Evolutionary conservation across 2,888 invertebrate genomes (phyloP), one percentile per base, ranked within the genome.

Genomic region (Zeuzera pyrina): DNA sequence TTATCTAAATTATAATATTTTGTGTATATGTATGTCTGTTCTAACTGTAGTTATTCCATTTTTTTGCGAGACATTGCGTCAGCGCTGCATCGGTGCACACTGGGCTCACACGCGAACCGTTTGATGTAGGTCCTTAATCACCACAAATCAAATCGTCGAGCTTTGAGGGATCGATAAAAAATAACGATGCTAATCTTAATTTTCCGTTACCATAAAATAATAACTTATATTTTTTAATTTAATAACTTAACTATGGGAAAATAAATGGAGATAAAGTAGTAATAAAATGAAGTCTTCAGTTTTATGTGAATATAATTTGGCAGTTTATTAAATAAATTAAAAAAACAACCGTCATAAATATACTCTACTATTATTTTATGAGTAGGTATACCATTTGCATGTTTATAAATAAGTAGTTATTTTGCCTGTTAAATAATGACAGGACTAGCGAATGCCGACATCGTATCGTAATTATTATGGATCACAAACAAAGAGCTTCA

Each of bases 1-100:
- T 81, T 81, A 81, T 69, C 70, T 69, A 64, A n/a, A 77, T 78
- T 78, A 76, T 69, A 62, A 61, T 70, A 70, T 63, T 64, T 63
- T 58, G 63, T 53, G 26, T 39, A 22, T 44, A 43, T 47, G 47
- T 49, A 46, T 48, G 47, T 47, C 53, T 50, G 47, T 47, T 48
- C 42, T 50, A 41, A 45, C 47, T 43, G 49, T 45, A 31, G 30
- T 34, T 43, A 38, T 31, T 38, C 34, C 39, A 39, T 37, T 41
- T 39, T 45, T 43, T 40, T 31, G n/a, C n/a, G n/a, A 43, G 39
- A 38, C 35, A 38, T 43, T 41, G 34, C 38, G 38, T 41, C 39
- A 38, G 36, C 24, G 19, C n/a, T 38, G 42, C 42, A 38, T 27
- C 33, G 32, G 23, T 57, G 57, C 58, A 57, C 28, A 42, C 42